Evolutionary conservation across 1,140 invertebrate genomes (phyloP).

Genomic region (Zaprionus taronus): DNA sequence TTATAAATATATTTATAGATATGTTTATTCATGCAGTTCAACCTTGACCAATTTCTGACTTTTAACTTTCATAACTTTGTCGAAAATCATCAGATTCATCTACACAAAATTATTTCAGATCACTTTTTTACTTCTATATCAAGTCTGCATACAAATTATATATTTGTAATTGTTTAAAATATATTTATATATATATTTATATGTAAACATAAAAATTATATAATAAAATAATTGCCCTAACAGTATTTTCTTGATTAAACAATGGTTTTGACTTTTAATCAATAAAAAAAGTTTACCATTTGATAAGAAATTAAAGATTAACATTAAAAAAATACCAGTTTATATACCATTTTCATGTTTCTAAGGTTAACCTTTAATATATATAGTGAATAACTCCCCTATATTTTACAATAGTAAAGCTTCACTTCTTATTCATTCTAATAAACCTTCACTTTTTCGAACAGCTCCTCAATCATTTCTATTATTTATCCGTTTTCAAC

Average conservation of each 20-base stretch:
- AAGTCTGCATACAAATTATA: too few species aligned
- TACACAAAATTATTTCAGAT: accelerated
- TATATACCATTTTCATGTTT: not conserved
- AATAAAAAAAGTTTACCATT: accelerated
- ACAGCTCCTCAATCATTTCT: not conserved
- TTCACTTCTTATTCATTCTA: not conserved
- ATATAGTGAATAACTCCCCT: not conserved
- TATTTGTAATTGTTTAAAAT: too few species aligned
- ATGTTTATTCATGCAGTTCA: not conserved
- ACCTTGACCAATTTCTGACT: not conserved
- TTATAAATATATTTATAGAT: too few species aligned
- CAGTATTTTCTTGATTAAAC: too few species aligned
- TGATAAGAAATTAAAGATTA: not conserved
- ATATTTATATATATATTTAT: too few species aligned
- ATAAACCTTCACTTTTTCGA: not conserved
- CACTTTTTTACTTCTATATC: not conserved
- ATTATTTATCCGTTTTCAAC: not conserved
- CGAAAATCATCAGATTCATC: not conserved
- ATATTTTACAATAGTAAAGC: not conserved
- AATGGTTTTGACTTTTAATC: not conserved
- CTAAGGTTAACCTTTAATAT: not conserved
- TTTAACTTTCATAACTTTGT: not conserved
- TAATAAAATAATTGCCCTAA: too few species aligned
- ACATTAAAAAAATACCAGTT: not conserved
- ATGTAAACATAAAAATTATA: too few species aligned